Percentiles rank a stretch among this genome's conserved stretches.
These are phyloP conservation scores for Hyposoter dolosus DNA, from an alignment of 2,888 invertebrate species.

Conservation along the genomic window DNA sequence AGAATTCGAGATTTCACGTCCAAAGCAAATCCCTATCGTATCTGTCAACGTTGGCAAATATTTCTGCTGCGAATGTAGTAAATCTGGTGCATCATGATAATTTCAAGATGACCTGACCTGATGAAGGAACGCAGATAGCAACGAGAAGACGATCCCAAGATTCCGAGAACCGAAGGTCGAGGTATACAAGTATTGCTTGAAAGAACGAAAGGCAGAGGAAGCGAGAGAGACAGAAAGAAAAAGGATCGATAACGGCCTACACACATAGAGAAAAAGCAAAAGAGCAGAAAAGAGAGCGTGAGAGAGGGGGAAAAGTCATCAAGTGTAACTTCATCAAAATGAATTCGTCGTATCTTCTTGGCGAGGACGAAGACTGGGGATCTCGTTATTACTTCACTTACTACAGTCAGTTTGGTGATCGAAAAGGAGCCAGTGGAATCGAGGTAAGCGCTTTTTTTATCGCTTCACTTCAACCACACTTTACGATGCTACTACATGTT, in stretches of 20 bases:
- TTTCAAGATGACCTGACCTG: slow-evolving; percentile 60
- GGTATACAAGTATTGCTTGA: neutral
- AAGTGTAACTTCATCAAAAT: slow-evolving; percentile 69
- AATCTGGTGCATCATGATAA: slow-evolving; percentile 53
- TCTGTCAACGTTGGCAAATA: neutral
- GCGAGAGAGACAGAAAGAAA: neutral
- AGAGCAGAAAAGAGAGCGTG: slow-evolving; percentile 1
- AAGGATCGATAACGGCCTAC: slow-evolving; percentile 60
- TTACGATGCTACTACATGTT: slow-evolving; percentile 7
- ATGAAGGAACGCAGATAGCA: slow-evolving; percentile 47
- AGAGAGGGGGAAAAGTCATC: slow-evolving; percentile 8
- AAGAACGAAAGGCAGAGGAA: neutral
- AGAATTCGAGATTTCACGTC: neutral
- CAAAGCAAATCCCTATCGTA: slow-evolving; percentile 16
- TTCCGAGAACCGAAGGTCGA: slow-evolving; percentile 36
- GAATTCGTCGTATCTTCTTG: slow-evolving; percentile 86
- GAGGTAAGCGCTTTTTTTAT: slow-evolving; percentile 79
- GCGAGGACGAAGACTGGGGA: slow-evolving; percentile 86
- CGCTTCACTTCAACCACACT: neutral
- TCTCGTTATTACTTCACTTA: slow-evolving; percentile 87
- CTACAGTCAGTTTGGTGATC: slow-evolving; percentile 86
- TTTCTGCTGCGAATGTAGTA: slow-evolving; percentile 2
- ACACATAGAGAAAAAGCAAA: slow-evolving; percentile 17
- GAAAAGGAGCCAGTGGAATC: slow-evolving; percentile 81
- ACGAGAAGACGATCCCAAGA: slow-evolving; percentile 38